Base-by-base conservation (phyloP, 2,888 invertebrate genomes). In the Oeneis ivallda region DNA sequence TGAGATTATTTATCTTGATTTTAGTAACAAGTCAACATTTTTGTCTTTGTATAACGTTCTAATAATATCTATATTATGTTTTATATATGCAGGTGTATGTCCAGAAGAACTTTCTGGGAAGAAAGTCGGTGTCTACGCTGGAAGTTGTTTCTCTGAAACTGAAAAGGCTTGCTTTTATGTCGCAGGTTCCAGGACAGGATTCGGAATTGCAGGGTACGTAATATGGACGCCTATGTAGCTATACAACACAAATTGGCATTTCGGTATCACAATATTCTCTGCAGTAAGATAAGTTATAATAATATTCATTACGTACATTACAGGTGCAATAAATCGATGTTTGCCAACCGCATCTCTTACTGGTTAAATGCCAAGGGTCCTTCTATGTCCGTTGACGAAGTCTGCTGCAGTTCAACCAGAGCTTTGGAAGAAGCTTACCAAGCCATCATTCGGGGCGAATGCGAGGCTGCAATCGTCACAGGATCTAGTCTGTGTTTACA, bases 391-490 rank as follows among this genome's bases (percentile, higher is more conserved):
- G 73, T 89, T 1, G 86, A 89, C 67, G 77, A 76, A 10, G 78
- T 82, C 0, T 86, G 87, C 75, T 83, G 84, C 71, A 85, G 87
- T 17, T 84, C 85, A 0, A 67, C 79, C 0, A 77, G 75, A 0
- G 87, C 85, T 0, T 63, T 89, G 17, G 83, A 86, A 62, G 79
- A 79, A 63, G 89, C 86, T 0, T 83, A 79, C 63, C 74, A 75
- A 6, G 85, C 84, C 1, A 79, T 90, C 3, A 66, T 68, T 0
- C 75, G 78, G 0, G 89, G 88, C 0, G 81, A 82, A 8, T 87
- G 88, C 59, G 89, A 88, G 26, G 83, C 85, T 0, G 95, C 95
- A 13, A 85, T 95, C 34, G 94, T 95, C 1, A 94, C 93, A 1
- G 94, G 94, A 1, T 82, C 89, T 9, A 93, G 92, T 71, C 74